Base-by-base conservation (phyloP, 2,797 vertebrate genomes). In the Corythornis leucogaster region DNA sequence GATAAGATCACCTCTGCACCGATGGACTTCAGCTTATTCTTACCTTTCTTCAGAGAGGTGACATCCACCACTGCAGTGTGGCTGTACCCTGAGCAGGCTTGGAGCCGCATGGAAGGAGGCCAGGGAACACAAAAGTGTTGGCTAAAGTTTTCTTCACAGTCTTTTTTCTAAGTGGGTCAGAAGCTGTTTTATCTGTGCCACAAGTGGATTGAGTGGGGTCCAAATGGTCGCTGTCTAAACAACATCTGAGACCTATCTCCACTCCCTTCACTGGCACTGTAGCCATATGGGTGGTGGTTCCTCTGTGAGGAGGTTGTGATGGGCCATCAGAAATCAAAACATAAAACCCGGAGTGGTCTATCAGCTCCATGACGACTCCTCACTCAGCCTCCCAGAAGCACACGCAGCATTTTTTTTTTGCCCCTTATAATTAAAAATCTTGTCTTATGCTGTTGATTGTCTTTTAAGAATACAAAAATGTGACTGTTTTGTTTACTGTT, bases 401-500 rank as follows among this genome's bases (percentile, higher is more conserved):
- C 7, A 7, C 0, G 0, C 31, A 31, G 33, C 3, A 7, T 4
- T 31, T 85, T 71, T 53, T 22, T 67, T 71, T 67, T 71, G 30
- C 28, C 68, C 33, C 51, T 90, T 54, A 11, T 12, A 53, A 80
- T 54, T 71, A 33, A 83, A 45, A 91, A 26, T 25, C 63, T 67
- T 46, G 22, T 57, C 28, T 73, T 80, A 30, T 67, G 50, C 63
- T 78, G 51, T 66, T 43, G 22, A 9, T 78, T 79, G 16, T 69
- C 53, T 51, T 80, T 51, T 21, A 78, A 79, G 20, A 63, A 38
- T 58, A 12, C 30, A 30, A 87, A 76, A 14, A 58, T 76, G 48
- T 92, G 82, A 81, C 85, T 63, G 30, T 71, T 80, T 43, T 92
- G 30, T 94, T 96, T 96, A 17, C 55, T 87, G 5, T 92, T 96